A percentile compares a stretch with the other conserved stretches of the same genome.
These are phyloP conservation scores for Scrobipalpa atriplicella DNA, from an alignment of 2,888 invertebrate genomes.

Conservation along the genomic window DNA sequence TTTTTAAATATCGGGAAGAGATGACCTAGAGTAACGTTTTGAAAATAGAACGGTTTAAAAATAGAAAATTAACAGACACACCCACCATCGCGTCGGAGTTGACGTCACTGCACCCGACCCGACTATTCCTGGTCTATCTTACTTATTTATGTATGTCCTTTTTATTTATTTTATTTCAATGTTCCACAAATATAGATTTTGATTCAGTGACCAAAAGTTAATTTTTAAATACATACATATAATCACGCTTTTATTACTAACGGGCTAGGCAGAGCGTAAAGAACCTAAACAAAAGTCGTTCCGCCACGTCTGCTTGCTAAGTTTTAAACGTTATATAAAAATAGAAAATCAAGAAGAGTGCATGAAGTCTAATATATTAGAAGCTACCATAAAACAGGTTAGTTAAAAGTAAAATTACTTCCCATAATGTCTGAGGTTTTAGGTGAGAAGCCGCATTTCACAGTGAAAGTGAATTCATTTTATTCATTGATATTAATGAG, in stretches of 20 bases:
- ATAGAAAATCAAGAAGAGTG: too few species aligned
- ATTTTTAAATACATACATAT: too few species aligned
- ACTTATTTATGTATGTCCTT: too few species aligned
- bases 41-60: conserved; percentile 54
- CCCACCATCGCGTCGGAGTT: conserved; percentile 49
- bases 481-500: conserved; percentile 16
- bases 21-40: conserved; percentile 56
- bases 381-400: neutral
- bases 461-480: conserved; percentile 15
- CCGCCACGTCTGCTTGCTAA: too few species aligned
- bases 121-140: conserved; percentile 39
- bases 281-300: too few species aligned
- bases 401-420: conserved; percentile 27
- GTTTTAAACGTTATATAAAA: too few species aligned
- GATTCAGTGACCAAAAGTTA: too few species aligned
- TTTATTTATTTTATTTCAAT: neutral
- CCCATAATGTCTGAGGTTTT: conserved; percentile 27
- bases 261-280: too few species aligned
- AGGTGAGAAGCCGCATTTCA: conserved; percentile 20
- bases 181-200: too few species aligned
- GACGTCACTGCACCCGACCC: conserved; percentile 31
- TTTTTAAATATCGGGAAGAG: conserved; percentile 31
- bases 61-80: conserved; percentile 57
- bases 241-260: too few species aligned
- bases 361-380: neutral